phyloP scores from a whole-genome alignment of 2,888 invertebrate species.

The Lasioglossum leucozonium region DNA sequence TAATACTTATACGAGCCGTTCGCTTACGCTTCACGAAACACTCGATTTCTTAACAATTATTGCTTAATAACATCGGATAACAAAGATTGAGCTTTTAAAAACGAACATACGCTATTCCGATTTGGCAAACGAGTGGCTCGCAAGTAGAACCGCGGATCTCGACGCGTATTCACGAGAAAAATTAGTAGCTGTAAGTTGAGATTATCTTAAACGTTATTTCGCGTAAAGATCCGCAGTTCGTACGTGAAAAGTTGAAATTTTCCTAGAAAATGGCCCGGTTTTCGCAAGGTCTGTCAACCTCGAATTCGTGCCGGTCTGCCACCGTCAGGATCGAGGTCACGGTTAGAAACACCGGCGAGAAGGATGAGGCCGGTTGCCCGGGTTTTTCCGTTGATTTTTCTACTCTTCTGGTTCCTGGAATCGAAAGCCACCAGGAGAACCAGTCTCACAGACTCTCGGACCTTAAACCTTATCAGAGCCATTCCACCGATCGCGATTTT shows the following conservation, averaged over 20 bases:
- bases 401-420: conserved; percentile 57
- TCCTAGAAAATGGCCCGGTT: background rate
- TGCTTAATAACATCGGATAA: too few species aligned
- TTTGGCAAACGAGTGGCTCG: background rate
- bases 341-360: conserved; percentile 55
- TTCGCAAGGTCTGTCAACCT: conserved; percentile 2
- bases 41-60: too few species aligned
- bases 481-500: conserved; percentile 56
- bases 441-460: conserved; percentile 14
- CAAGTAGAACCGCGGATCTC: too few species aligned
- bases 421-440: conserved; percentile 59
- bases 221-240: background rate
- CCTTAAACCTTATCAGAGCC: background rate
- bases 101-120: background rate
- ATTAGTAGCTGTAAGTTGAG: background rate
- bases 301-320: conserved; percentile 48
- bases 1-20: too few species aligned
- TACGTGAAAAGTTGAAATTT: background rate
- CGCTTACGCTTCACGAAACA: too few species aligned
- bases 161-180: too few species aligned
- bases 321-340: conserved; percentile 48
- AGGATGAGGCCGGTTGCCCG: conserved; percentile 46
- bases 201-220: background rate
- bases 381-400: conserved; percentile 57
- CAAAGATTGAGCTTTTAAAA: background rate